These are phyloP conservation scores for Micronycteris hirsuta DNA, from an alignment of 2,113 vertebrate genomes.

Conservation along the genomic window DNA sequence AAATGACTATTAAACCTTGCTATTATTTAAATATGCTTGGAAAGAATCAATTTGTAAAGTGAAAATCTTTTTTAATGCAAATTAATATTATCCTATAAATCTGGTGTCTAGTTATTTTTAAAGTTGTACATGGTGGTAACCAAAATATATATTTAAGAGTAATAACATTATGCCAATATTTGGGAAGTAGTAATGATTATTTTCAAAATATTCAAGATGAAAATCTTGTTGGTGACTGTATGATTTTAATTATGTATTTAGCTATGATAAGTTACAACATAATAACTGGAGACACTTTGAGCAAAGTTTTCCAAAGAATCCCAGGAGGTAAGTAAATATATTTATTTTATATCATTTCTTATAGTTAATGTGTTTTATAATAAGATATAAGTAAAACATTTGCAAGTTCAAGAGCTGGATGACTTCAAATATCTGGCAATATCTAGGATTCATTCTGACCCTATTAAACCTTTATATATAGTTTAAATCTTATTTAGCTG, in stretches of 20 bases:
- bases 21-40: not conserved
- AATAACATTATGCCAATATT: not conserved
- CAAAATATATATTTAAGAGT: not conserved
- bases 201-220: conserved; percentile 31
- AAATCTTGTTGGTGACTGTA: not conserved
- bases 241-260: conserved; percentile 74
- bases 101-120: not conserved
- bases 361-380: not conserved
- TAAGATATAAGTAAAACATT: conserved; percentile 16
- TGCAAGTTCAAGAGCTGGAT: not conserved
- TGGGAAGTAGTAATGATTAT: not conserved
- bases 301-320: conserved; percentile 94
- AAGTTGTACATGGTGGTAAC: not conserved
- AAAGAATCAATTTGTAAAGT: not conserved
- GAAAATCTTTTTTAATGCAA: not conserved
- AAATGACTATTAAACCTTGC: not conserved
- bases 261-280: conserved; percentile 99
- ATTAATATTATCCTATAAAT: not conserved
- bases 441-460: not conserved
- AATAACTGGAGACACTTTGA: conserved; percentile 92
- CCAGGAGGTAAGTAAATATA: conserved; percentile 88
- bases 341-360: not conserved
- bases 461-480: not conserved
- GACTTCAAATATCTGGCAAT: not conserved
- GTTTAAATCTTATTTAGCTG: not conserved